Conservation (phyloP, 1,140 invertebrate species). For the Arctopsyche grandis region DNA sequence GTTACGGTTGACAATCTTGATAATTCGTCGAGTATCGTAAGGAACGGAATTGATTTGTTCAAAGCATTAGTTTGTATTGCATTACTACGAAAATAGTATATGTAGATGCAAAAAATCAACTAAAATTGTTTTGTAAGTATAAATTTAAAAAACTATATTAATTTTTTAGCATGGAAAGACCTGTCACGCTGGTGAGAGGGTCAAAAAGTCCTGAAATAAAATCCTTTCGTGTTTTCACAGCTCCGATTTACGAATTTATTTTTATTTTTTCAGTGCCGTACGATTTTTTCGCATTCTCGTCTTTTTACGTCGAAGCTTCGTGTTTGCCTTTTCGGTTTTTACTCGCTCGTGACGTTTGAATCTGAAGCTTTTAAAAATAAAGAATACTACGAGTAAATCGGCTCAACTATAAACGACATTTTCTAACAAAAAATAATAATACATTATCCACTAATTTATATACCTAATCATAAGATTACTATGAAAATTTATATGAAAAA, state of each 20-base stretch:
- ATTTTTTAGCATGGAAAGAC: background rate
- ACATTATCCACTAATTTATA: too few relatives aligned
- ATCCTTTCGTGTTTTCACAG: slow-evolving; percentile 51
- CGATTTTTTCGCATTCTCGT: background rate
- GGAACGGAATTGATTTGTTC: background rate
- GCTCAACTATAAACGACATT: background rate
- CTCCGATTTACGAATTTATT: slow-evolving; percentile 46
- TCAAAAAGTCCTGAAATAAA: slow-evolving; percentile 32
- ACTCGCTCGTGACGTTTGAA: slow-evolving; percentile 9
- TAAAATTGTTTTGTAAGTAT: too few relatives aligned
- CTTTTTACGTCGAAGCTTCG: background rate
- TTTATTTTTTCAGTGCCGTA: slow-evolving; percentile 26
- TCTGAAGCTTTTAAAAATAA: background rate
- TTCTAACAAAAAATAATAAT: background rate
- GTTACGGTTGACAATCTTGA: background rate
- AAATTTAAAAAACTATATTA: too few relatives aligned
- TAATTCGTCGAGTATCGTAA: background rate
- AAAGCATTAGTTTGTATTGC: too few relatives aligned
- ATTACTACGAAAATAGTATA: too few relatives aligned
- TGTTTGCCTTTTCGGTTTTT: slow-evolving; percentile 23
- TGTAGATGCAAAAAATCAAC: too few relatives aligned
- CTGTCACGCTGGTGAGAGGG: background rate
- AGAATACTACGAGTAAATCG: background rate
- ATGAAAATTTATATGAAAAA: too few relatives aligned
- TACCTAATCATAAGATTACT: too few relatives aligned